Conservation (phyloP, 2,113 vertebrate genomes). For the Gymnobelideus leadbeateri region DNA sequence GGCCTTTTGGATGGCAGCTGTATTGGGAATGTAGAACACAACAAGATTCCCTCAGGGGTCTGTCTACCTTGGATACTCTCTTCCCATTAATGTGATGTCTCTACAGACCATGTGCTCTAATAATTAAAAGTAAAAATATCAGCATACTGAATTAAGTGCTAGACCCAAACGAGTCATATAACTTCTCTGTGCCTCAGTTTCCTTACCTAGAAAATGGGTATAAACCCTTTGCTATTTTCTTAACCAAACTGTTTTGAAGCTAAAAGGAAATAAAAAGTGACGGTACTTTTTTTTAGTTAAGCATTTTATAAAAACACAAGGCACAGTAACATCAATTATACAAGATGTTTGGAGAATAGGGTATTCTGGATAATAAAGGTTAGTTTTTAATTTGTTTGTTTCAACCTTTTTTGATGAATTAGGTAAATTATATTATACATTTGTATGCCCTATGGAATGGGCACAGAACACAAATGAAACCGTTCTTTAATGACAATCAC, state of each 20-base stretch:
- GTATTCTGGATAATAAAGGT: constrained; percentile 16
- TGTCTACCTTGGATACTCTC: background rate
- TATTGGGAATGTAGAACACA: background rate
- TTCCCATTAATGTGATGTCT: background rate
- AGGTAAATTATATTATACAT: constrained; percentile 13
- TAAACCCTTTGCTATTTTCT: constrained; percentile 42
- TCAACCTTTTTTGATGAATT: background rate
- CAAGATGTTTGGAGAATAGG: background rate
- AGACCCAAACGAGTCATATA: background rate
- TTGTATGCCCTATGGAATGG: background rate
- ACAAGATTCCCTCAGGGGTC: background rate
- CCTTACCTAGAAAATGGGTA: constrained; percentile 20
- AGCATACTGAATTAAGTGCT: background rate
- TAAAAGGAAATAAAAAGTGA: constrained; percentile 16
- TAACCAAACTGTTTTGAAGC: background rate
- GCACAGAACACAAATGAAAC: background rate
- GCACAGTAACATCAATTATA: background rate
- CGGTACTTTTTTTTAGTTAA: constrained; percentile 5
- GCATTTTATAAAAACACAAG: background rate
- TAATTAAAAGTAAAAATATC: background rate
- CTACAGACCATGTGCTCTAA: background rate
- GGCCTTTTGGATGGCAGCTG: background rate
- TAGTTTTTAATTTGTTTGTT: constrained; percentile 8
- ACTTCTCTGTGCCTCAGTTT: background rate
- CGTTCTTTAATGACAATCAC: constrained; percentile 9